These are phyloP conservation scores for Decapterus maruadsi DNA, from an alignment of 2,797 vertebrate species.

Conservation along the genomic window DNA sequence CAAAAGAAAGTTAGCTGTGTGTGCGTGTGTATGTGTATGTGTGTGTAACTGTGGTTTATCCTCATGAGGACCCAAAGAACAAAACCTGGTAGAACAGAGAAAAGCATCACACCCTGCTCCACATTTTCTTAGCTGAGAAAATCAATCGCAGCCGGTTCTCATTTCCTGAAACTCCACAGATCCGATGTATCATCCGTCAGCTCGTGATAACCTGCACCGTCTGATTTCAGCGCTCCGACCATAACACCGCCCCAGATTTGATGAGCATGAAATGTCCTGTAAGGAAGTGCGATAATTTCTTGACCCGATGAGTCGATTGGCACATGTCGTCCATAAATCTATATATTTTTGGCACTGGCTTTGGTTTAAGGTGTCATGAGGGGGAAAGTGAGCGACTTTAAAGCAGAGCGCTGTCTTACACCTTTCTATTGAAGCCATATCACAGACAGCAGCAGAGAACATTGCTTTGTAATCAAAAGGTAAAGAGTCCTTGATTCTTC, in stretches of 20 bases:
- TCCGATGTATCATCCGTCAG: not conserved
- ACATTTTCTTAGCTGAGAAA: conserved; percentile 6
- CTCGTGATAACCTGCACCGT: no score
- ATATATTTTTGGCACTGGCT: not conserved
- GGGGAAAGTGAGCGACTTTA: not conserved
- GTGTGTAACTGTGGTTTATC: not conserved
- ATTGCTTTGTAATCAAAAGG: conserved; percentile 25
- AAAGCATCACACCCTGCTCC: conserved; percentile 4
- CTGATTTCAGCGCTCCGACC: not conserved
- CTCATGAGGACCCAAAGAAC: not conserved
- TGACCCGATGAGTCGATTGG: not conserved
- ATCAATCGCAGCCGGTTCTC: not conserved
- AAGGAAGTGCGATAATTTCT: not conserved
- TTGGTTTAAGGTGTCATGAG: conserved; percentile 1
- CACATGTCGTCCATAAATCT: not conserved
- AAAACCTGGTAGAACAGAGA: conserved; percentile 5
- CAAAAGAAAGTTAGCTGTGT: not conserved
- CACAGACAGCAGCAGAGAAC: conserved; percentile 1
- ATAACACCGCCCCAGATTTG: not conserved
- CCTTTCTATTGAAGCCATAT: not conserved
- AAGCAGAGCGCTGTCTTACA: not conserved
- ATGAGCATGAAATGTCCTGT: conserved; percentile 1
- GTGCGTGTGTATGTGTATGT: not conserved
- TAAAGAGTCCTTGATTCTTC: conserved; percentile 8
- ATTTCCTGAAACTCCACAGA: conserved; percentile 9